Conservation (phyloP, 2,888 invertebrate species). For the Volucella inanis region DNA sequence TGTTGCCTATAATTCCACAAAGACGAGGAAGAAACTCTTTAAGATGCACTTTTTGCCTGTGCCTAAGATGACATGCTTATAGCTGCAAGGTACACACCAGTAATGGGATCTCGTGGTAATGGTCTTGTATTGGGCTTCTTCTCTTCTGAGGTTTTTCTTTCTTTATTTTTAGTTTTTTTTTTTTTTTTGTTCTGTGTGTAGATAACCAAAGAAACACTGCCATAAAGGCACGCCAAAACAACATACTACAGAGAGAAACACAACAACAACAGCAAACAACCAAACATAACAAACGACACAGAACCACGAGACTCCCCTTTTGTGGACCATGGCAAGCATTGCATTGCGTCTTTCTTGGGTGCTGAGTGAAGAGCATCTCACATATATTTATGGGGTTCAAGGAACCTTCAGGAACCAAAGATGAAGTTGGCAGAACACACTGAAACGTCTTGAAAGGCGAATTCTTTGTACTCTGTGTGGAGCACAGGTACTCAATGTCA, state of each 20-base stretch:
- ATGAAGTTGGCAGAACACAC: slow-evolving; percentile 64
- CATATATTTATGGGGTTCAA: slow-evolving; percentile 65
- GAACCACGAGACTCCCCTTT: slow-evolving; percentile 29
- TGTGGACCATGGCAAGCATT: slow-evolving; percentile 44
- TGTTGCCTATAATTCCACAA: slow-evolving; percentile 45
- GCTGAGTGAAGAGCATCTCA: slow-evolving; percentile 6
- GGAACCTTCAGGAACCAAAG: slow-evolving; percentile 56
- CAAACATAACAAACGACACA: slow-evolving; percentile 7
- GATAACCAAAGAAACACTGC: slow-evolving; percentile 55
- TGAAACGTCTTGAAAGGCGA: slow-evolving; percentile 60
- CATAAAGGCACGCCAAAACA: slow-evolving; percentile 54
- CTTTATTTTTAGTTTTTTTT: no score
- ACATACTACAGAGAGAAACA: slow-evolving; percentile 2
- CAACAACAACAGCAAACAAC: slow-evolving; percentile 25
- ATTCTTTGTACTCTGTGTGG: slow-evolving; percentile 71
- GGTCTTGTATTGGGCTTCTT: slow-evolving; percentile 56
- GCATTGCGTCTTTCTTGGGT: slow-evolving; percentile 5
- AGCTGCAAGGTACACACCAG: slow-evolving; percentile 59
- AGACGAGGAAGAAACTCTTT: slow-evolving; percentile 63
- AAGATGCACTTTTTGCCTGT: slow-evolving; percentile 34
- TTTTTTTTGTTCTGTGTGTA: slow-evolving; percentile 28
- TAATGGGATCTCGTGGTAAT: slow-evolving; percentile 54
- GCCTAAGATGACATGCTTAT: slow-evolving; percentile 65
- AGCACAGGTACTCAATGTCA: slow-evolving; percentile 67
- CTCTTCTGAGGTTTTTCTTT: slow-evolving; percentile 64